phyloP scores from a whole-genome alignment of 2,797 vertebrate genomes.

The Alectoris magna region DNA sequence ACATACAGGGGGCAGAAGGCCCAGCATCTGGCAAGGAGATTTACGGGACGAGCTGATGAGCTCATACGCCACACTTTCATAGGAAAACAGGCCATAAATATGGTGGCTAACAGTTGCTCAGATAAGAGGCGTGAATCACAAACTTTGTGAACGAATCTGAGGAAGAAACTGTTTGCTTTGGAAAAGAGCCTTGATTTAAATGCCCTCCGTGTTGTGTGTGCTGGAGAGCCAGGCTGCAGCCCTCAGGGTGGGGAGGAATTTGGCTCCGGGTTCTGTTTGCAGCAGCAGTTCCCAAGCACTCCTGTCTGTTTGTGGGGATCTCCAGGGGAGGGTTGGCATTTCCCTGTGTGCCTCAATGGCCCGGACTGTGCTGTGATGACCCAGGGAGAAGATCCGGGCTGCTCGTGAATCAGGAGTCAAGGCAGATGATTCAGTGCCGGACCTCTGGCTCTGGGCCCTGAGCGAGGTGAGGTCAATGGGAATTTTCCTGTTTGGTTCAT shows the following conservation, averaged over 20 bases:
- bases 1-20: fast-evolving
- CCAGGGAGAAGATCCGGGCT: background rate
- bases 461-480: background rate
- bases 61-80: background rate
- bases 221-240: background rate
- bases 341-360: background rate
- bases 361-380: background rate
- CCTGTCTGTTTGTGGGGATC: background rate
- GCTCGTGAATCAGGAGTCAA: background rate
- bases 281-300: background rate
- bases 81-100: background rate
- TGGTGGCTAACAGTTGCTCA: background rate
- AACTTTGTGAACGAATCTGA: background rate
- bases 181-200: background rate
- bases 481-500: constrained; percentile 24
- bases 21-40: background rate
- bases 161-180: constrained; percentile 6
- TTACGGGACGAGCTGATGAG: background rate
- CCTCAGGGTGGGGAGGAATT: background rate
- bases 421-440: background rate
- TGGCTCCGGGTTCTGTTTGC: background rate
- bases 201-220: fast-evolving
- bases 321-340: background rate
- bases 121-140: fast-evolving
- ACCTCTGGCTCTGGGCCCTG: background rate